Base-by-base conservation (phyloP, 2,797 vertebrate species). In the Lemur catta region DNA sequence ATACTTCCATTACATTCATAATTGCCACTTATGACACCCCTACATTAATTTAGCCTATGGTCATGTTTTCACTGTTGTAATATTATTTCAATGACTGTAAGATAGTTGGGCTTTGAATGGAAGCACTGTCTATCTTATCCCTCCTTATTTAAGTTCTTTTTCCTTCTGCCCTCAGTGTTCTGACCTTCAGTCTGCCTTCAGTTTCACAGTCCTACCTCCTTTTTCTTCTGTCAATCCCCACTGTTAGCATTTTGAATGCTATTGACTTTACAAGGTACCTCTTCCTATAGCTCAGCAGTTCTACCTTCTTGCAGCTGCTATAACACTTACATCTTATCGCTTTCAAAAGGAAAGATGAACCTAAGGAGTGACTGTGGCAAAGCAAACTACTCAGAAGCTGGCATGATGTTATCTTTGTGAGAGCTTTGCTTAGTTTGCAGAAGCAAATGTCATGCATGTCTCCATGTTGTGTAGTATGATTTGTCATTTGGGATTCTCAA, bases 401-500 rank as follows among this genome's bases (percentile, higher is more conserved):
- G 91, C 71, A 98, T 97, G 97, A 93, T 98, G 96, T 97, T 95
- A 91, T 97, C 94, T 84, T 90, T 41, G 67, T 93, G 55, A 87
- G 28, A 61, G 6, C 8, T 96, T 82, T 97, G 93, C 95, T 97
- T 93, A 95, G 74, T 94, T 95, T 84, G 92, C 92, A 93, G 78
- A 97, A 94, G 57, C 69, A 87, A 35, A 74, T 93, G 38, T 63
- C 95, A 97, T 95, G 93, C 94, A 94, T 97, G 97, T 94, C 91
- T 98, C 97, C 97, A 96, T 93, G 35, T 97, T 98, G 92, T 92
- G 85, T 94, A 92, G 91, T 95, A 96, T 95, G 96, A 98, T 98
- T 98, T 96, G 90, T 98, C 98, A 98, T 98, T 97, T 97, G 96
- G 96, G 96, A 97, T 98, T 97, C 97, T 98, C 33, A 93, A n/a